These are phyloP conservation scores for Thera obeliscata DNA, from an alignment of 2,888 invertebrate species.

Conservation along the genomic window DNA sequence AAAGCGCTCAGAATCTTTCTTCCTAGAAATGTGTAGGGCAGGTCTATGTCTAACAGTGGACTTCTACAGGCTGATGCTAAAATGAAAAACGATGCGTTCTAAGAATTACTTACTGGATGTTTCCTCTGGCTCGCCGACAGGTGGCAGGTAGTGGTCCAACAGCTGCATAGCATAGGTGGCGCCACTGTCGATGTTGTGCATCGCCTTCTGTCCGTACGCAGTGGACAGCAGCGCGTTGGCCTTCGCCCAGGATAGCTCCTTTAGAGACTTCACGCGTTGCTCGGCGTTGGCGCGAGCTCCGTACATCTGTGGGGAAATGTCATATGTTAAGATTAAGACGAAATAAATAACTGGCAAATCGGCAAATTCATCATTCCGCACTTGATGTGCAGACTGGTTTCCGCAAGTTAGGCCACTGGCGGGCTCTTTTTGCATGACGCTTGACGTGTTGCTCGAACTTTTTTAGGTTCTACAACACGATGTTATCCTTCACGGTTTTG, in stretches of 20 bases:
- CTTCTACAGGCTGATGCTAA: too few species aligned
- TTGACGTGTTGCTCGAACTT: too few species aligned
- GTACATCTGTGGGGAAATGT: slow-evolving; percentile 62
- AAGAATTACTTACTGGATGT: slow-evolving; percentile 65
- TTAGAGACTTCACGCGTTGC: slow-evolving; percentile 86
- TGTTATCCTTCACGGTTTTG: too few species aligned
- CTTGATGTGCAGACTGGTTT: too few species aligned
- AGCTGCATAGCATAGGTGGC: slow-evolving; percentile 88
- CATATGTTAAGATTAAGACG: not conserved
- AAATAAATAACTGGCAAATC: not conserved
- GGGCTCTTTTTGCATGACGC: too few species aligned
- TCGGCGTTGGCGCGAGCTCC: slow-evolving; percentile 79
- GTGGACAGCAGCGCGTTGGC: slow-evolving; percentile 89
- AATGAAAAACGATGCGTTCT: too few species aligned
- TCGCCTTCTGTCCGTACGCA: slow-evolving; percentile 87
- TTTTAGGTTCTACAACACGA: too few species aligned
- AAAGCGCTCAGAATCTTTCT: too few species aligned
- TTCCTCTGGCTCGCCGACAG: slow-evolving; percentile 77
- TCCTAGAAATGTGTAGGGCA: too few species aligned
- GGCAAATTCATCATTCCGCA: not conserved
- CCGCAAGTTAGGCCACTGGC: too few species aligned
- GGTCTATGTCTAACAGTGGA: too few species aligned
- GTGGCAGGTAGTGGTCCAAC: slow-evolving; percentile 89
- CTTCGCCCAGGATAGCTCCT: slow-evolving; percentile 89
- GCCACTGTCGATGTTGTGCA: slow-evolving; percentile 87